Conservation (phyloP, 1,140 invertebrate genomes). For the Lanistes nyassanus region DNA sequence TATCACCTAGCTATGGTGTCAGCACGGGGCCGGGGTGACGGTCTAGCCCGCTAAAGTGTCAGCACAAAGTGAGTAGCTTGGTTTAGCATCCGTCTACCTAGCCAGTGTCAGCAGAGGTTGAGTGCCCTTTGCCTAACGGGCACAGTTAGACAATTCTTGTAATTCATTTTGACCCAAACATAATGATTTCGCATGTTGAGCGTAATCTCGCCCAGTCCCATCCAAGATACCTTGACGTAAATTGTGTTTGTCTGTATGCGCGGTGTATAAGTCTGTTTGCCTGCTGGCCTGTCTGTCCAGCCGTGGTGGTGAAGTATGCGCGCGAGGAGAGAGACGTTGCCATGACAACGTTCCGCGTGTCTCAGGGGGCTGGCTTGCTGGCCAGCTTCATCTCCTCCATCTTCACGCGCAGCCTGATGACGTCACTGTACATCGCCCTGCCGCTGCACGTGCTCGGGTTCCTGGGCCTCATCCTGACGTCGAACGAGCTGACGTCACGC, state of each 20-base stretch:
- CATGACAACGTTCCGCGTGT: conserved; percentile 36
- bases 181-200: too few relatives aligned
- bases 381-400: conserved; percentile 36
- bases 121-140: background rate
- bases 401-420: conserved; percentile 31
- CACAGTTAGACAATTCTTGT: background rate
- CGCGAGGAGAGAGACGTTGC: conserved; percentile 34
- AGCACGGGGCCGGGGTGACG: too few relatives aligned
- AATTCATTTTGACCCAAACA: too few relatives aligned
- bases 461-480: conserved; percentile 35
- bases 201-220: too few relatives aligned
- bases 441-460: conserved; percentile 34
- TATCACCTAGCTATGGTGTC: too few relatives aligned
- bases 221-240: too few relatives aligned
- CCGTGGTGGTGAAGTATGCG: conserved; percentile 30
- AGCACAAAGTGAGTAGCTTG: too few relatives aligned
- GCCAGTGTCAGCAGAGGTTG: too few relatives aligned
- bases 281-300: conserved; percentile 24
- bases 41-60: too few relatives aligned
- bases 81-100: too few relatives aligned
- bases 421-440: conserved; percentile 36
- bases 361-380: conserved; percentile 33
- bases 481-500: conserved; percentile 27
- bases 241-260: background rate
- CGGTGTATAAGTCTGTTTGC: too few relatives aligned